Conservation (phyloP, 2,888 invertebrate genomes). For the Odontocerum albicorne region DNA sequence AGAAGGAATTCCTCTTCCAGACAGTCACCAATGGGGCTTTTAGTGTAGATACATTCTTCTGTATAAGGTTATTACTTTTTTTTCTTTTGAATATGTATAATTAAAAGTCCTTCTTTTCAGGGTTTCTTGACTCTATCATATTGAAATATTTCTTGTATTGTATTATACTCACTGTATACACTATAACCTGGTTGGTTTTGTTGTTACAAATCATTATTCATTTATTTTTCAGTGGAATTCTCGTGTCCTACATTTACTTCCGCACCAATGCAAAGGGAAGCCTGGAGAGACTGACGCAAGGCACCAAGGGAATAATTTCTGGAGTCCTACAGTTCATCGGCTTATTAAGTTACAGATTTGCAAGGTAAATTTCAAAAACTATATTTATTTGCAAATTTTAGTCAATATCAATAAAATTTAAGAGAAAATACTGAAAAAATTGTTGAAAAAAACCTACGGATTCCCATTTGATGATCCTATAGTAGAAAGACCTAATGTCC, state of each 20-base stretch:
- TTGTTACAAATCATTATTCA: background rate
- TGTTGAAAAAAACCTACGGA: no score
- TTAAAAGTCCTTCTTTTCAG: no score
- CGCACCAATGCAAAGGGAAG: conserved; percentile 75
- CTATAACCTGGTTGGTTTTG: background rate
- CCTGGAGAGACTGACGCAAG: conserved; percentile 66
- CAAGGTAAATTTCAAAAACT: conserved; percentile 66
- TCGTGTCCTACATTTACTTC: conserved; percentile 85
- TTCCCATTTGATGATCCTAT: no score
- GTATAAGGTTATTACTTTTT: conserved; percentile 69
- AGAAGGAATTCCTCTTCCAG: conserved; percentile 78
- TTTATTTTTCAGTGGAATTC: conserved; percentile 65
- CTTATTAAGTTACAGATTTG: conserved; percentile 74
- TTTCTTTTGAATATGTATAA: no score
- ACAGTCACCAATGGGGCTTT: conserved; percentile 78
- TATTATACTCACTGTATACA: no score
- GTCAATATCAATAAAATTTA: no score
- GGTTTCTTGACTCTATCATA: no score
- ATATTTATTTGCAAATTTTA: no score
- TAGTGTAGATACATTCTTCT: conserved; percentile 83
- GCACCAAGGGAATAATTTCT: conserved; percentile 62
- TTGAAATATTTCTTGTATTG: no score
- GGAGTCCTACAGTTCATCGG: conserved; percentile 74
- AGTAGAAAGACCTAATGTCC: no score
- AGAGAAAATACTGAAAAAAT: no score